These are phyloP conservation scores for Drosophila bocki DNA, from an alignment of 1,140 invertebrate genomes.

Conservation along the genomic window DNA sequence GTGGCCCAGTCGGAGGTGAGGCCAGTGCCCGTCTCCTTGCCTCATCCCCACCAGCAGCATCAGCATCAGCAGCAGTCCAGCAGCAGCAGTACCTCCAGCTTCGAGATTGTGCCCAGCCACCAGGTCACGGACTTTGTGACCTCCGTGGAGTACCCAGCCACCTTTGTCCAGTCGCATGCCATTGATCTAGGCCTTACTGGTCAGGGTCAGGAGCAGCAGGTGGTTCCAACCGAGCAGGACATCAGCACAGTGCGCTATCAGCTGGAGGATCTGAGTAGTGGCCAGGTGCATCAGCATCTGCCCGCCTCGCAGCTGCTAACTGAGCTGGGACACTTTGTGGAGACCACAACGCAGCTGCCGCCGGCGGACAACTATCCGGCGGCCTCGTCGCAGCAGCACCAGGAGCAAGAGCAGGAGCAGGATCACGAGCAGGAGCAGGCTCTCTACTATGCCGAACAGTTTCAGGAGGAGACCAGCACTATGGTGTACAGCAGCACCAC, in stretches of 20 bases:
- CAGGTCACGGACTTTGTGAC: conserved; percentile 88
- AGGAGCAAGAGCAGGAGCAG: conserved; percentile 41
- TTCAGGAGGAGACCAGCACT: conserved; percentile 50
- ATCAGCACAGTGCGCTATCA: conserved; percentile 71
- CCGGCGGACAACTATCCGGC: conserved; percentile 85
- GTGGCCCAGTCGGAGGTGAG: conserved; percentile 75
- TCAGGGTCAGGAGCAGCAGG: not conserved
- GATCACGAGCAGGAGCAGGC: conserved; percentile 27
- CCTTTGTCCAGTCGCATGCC: conserved; percentile 88
- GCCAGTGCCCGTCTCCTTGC: conserved; percentile 44
- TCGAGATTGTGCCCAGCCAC: conserved; percentile 87
- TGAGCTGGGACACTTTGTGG: conserved; percentile 66
- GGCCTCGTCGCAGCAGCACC: conserved; percentile 67
- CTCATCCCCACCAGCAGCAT: conserved; percentile 2
- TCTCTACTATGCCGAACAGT: conserved; percentile 43
- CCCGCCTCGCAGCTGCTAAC: conserved; percentile 78
- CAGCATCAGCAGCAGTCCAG: conserved; percentile 13
- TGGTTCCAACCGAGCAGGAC: conserved; percentile 5
- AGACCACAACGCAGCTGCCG: conserved; percentile 62
- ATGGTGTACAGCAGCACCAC: conserved; percentile 33
- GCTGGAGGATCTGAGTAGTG: conserved; percentile 80
- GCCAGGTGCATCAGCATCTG: conserved; percentile 69
- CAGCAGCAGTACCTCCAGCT: conserved; percentile 48
- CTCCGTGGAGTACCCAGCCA: conserved; percentile 88
- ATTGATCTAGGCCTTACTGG: conserved; percentile 85